Evolutionary conservation across 2,888 invertebrate species (phyloP).

Genomic region (Zonitis immaculata): DNA sequence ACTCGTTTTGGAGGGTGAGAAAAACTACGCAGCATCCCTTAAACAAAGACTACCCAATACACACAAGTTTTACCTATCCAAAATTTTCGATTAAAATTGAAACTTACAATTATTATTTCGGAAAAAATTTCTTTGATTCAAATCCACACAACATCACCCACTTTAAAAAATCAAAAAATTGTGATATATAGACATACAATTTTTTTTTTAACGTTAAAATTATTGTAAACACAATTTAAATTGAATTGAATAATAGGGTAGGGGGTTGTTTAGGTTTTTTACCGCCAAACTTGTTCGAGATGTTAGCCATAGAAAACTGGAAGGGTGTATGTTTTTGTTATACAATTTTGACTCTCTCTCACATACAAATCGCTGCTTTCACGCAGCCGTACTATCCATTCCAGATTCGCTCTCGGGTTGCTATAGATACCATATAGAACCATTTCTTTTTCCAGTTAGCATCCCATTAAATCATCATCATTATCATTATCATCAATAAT

Average conservation of each 20-base stretch:
- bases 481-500: neutral
- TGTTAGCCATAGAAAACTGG: conserved; percentile 16
- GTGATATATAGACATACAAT: too few relatives aligned
- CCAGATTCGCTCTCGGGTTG: conserved; percentile 28
- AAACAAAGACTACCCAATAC: neutral
- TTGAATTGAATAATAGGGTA: conserved; percentile 3
- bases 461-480: neutral
- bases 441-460: neutral
- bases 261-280: neutral
- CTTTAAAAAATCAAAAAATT: neutral
- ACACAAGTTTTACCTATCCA: too few relatives aligned
- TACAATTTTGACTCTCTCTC: conserved; percentile 12
- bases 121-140: too few relatives aligned
- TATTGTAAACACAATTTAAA: conserved; percentile 13
- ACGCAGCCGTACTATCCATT: conserved; percentile 31
- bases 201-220: too few relatives aligned
- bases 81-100: too few relatives aligned
- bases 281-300: conserved; percentile 12
- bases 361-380: conserved; percentile 25
- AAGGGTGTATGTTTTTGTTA: conserved; percentile 22
- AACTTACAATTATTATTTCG: too few relatives aligned
- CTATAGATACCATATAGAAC: conserved; percentile 21
- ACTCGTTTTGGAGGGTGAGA: too few relatives aligned
- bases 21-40: neutral
- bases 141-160: too few relatives aligned